Conservation (phyloP, 1,140 invertebrate species). For the Drosophila albomicans region DNA sequence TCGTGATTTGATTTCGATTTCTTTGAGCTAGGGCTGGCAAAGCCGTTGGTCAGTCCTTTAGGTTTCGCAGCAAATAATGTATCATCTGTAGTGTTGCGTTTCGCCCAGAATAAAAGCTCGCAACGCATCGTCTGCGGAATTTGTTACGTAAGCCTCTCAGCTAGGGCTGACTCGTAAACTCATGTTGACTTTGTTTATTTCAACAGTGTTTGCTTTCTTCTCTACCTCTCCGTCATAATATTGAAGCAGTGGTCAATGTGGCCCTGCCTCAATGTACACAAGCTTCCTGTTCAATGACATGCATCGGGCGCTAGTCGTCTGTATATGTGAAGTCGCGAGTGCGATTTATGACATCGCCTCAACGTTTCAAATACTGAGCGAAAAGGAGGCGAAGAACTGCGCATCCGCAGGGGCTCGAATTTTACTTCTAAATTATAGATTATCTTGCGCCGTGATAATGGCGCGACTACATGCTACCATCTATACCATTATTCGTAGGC, state of each 20-base stretch:
- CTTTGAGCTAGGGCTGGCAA: too few relatives aligned
- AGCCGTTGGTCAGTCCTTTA: too few relatives aligned
- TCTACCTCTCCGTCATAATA: conserved; percentile 49
- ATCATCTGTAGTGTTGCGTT: too few relatives aligned
- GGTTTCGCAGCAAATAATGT: too few relatives aligned
- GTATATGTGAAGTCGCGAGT: conserved; percentile 46
- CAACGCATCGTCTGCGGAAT: too few relatives aligned
- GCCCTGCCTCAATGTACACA: conserved; percentile 32
- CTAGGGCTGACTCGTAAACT: too few relatives aligned
- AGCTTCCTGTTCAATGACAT: conserved; percentile 47
- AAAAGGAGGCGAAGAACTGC: conserved; percentile 36
- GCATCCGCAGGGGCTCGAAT: conserved; percentile 23
- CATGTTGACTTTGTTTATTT: too few relatives aligned
- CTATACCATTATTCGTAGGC: conserved; percentile 40
- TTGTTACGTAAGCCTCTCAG: too few relatives aligned
- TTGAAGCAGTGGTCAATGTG: conserved; percentile 16
- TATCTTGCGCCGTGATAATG: conserved; percentile 47
- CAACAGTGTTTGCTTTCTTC: conserved; percentile 25
- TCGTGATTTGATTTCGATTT: too few relatives aligned
- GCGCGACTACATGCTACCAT: too few relatives aligned
- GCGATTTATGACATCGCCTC: background rate
- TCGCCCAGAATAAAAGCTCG: too few relatives aligned
- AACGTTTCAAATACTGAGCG: conserved; percentile 46
- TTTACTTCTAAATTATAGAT: conserved; percentile 43
- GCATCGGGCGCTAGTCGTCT: conserved; percentile 40